phyloP scores from a whole-genome alignment of 1,140 invertebrate species.

The Cheumatopsyche charites region DNA sequence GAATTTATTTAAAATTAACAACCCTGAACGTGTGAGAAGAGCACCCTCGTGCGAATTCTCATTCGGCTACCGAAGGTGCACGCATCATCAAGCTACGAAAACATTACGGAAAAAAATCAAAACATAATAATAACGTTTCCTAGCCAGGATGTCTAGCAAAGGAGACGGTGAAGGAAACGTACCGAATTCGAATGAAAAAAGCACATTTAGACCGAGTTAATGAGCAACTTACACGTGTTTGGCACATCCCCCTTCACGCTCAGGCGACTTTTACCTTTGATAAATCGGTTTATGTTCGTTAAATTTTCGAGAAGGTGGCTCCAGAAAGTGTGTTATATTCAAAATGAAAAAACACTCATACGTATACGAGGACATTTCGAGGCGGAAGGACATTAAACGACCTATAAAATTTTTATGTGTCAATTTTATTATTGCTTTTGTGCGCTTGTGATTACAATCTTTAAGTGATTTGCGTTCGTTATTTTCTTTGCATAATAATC shows the following conservation, averaged over 20 bases:
- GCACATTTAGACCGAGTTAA: slow-evolving; percentile 43
- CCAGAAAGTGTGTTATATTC: too few relatives aligned
- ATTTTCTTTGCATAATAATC: slow-evolving; percentile 8
- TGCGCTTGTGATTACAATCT: slow-evolving; percentile 3
- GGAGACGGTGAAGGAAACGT: slow-evolving; percentile 32
- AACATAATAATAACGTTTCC: slow-evolving; percentile 17
- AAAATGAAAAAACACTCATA: too few relatives aligned
- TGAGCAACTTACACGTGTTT: slow-evolving; percentile 48
- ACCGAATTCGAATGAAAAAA: slow-evolving; percentile 42
- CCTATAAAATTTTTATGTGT: slow-evolving; percentile 26
- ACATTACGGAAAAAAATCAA: slow-evolving; percentile 23
- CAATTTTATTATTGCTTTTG: slow-evolving; percentile 9
- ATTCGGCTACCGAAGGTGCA: background rate
- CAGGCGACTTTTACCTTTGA: slow-evolving; percentile 45
- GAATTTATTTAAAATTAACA: background rate
- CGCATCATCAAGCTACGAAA: background rate
- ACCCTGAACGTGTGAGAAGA: background rate
- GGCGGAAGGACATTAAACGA: slow-evolving; percentile 10
- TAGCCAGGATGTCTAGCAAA: slow-evolving; percentile 44
- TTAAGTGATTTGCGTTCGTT: background rate
- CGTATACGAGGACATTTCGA: too few relatives aligned
- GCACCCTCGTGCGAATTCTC: background rate
- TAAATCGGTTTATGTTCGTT: slow-evolving; percentile 46
- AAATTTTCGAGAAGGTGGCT: background rate
- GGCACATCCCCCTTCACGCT: slow-evolving; percentile 45